These are phyloP conservation scores for Gadus chalcogrammus DNA, from an alignment of 2,113 vertebrate genomes.

Conservation along the genomic window DNA sequence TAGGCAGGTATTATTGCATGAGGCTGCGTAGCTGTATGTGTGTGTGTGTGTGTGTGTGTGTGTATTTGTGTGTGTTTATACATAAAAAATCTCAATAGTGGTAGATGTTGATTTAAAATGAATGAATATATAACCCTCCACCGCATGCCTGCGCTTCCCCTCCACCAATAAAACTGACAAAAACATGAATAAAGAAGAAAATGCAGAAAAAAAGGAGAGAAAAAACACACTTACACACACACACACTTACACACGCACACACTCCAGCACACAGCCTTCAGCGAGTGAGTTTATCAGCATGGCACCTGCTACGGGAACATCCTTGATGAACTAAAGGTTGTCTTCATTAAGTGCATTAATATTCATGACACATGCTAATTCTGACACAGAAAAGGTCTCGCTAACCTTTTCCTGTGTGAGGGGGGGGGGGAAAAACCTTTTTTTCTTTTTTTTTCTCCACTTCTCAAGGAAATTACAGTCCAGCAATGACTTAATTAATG, in stretches of 20 bases:
- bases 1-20: too few relatives aligned
- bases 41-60: too few relatives aligned
- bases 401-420: constrained; percentile 99
- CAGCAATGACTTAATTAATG: constrained; percentile 99
- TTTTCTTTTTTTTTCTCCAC: constrained; percentile 82
- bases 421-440: constrained; percentile 50
- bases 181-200: constrained; percentile 10
- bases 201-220: constrained; percentile 19
- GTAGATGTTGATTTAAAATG: constrained; percentile 81
- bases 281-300: constrained; percentile 90
- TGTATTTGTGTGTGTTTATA: not conserved
- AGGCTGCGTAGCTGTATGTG: not conserved
- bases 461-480: constrained; percentile 99
- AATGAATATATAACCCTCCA: constrained; percentile 50
- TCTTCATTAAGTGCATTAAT: constrained; percentile 99
- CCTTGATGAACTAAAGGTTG: constrained; percentile 99
- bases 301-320: constrained; percentile 98
- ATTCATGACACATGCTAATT: constrained; percentile 99
- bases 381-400: constrained; percentile 99
- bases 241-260: constrained; percentile 63
- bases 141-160: constrained; percentile 23
- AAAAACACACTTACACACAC: constrained; percentile 59
- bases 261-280: constrained; percentile 65
- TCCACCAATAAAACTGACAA: constrained; percentile 75
- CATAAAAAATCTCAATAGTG: constrained; percentile 37